These are phyloP conservation scores for Hyperopisus bebe DNA, from an alignment of 2,113 vertebrate species.

Conservation along the genomic window DNA sequence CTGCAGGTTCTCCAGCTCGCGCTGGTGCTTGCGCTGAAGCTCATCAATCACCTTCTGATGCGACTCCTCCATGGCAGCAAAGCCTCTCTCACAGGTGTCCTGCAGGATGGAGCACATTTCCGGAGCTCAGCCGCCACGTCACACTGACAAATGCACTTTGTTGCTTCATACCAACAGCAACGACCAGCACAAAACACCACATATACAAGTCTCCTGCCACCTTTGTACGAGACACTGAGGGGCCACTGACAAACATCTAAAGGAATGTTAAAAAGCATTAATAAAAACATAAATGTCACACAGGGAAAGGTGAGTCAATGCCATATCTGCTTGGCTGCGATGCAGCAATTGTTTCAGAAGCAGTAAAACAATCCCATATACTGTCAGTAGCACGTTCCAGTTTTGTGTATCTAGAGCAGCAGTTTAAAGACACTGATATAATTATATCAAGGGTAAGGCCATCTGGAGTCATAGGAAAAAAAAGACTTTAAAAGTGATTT, in stretches of 20 bases:
- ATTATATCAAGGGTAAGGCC: background rate
- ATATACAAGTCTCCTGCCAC: background rate
- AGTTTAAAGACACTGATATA: background rate
- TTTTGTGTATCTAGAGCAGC: background rate
- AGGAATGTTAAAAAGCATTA: background rate
- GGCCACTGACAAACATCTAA: background rate
- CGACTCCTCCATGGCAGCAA: slow-evolving; percentile 71
- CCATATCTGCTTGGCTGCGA: background rate
- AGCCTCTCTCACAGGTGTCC: slow-evolving; percentile 71
- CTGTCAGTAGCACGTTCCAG: background rate
- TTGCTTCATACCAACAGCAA: background rate
- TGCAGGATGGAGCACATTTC: slow-evolving; percentile 31
- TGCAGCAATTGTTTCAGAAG: background rate
- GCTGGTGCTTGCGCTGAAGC: slow-evolving; percentile 69
- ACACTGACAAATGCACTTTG: background rate
- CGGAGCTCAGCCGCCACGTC: background rate
- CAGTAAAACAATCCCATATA: background rate
- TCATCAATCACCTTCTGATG: slow-evolving; percentile 72
- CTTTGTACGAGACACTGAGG: background rate
- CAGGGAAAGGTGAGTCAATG: background rate
- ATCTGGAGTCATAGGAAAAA: background rate
- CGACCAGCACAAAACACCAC: background rate
- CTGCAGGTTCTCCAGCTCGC: slow-evolving; percentile 69
- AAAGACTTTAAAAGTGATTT: background rate
- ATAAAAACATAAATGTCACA: background rate